A percentile compares a stretch with the other conserved stretches of the same genome.
Evolutionary conservation across 2,113 vertebrate genomes (phyloP).

Genomic region (Sarotherodon lohbergeri): DNA sequence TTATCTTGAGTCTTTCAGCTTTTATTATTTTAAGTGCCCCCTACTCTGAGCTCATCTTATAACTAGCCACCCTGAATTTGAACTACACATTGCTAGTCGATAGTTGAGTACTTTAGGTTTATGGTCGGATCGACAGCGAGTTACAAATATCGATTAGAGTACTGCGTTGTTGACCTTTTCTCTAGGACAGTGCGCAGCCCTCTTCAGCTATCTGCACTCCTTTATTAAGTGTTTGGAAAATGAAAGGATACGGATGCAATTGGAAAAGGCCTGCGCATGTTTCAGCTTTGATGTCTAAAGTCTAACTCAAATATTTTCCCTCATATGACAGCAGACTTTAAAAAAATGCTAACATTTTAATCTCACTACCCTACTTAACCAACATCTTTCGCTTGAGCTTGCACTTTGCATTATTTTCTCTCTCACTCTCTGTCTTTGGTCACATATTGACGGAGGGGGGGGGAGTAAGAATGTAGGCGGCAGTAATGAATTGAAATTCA

Average conservation of each 20-base stretch:
- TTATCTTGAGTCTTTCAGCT: neutral
- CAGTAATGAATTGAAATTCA: constrained; percentile 6
- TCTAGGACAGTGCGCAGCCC: neutral
- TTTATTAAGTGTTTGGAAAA: neutral
- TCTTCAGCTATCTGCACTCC: neutral
- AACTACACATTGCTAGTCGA: neutral
- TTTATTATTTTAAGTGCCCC: neutral
- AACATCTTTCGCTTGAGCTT: neutral
- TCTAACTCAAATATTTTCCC: neutral
- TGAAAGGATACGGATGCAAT: neutral
- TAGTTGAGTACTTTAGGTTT: neutral
- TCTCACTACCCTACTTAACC: neutral
- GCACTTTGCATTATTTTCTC: neutral
- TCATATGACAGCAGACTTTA: neutral
- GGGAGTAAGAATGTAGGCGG: neutral
- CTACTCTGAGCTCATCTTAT: neutral
- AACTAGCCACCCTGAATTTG: neutral
- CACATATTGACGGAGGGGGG: neutral
- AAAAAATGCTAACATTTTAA: neutral
- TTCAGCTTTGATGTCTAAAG: neutral
- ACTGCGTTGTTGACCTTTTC: neutral
- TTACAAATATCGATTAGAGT: constrained; percentile 2
- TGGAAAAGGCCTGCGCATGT: neutral
- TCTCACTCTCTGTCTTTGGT: neutral
- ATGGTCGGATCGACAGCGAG: neutral